A percentile compares a stretch with the other conserved stretches of the same genome.
phyloP scores from a whole-genome alignment of 2,888 invertebrate genomes.

The Ochlodes sylvanus region DNA sequence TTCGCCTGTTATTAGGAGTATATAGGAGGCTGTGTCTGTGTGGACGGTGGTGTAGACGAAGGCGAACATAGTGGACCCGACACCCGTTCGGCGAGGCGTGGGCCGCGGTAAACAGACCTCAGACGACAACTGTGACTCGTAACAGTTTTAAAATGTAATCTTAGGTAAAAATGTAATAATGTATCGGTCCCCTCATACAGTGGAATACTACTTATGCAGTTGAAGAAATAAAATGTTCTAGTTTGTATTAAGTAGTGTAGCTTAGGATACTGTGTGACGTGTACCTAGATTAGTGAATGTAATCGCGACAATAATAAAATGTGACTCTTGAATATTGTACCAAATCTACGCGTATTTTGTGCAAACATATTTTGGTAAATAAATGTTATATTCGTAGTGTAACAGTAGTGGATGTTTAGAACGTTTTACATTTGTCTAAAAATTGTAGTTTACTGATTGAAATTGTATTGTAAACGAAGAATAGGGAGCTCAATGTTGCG shows the following conservation, averaged over 20 bases:
- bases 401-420: slow-evolving; percentile 15
- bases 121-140: no score
- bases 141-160: no score
- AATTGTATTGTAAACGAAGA: not conserved
- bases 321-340: slow-evolving; percentile 42
- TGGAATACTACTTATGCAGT: not conserved
- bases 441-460: slow-evolving; percentile 3
- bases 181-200: no score
- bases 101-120: no score
- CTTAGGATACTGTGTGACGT: not conserved
- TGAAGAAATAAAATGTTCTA: not conserved
- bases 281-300: slow-evolving; percentile 24
- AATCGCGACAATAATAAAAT: slow-evolving; percentile 50
- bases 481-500: no score
- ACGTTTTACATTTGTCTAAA: slow-evolving; percentile 23
- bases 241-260: not conserved
- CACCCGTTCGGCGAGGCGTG: no score
- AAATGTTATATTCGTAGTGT: slow-evolving; percentile 36
- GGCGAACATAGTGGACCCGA: no score
- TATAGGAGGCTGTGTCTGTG: no score
- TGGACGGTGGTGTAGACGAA: no score
- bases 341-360: slow-evolving; percentile 20
- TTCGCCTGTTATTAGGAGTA: no score
- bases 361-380: slow-evolving; percentile 39
- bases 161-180: no score